Evolutionary conservation across 92 coral and sea anemone genomes (phyloP), one percentile per base, ranked within the genome.

Genomic region (Zoanthus solanderi): DNA sequence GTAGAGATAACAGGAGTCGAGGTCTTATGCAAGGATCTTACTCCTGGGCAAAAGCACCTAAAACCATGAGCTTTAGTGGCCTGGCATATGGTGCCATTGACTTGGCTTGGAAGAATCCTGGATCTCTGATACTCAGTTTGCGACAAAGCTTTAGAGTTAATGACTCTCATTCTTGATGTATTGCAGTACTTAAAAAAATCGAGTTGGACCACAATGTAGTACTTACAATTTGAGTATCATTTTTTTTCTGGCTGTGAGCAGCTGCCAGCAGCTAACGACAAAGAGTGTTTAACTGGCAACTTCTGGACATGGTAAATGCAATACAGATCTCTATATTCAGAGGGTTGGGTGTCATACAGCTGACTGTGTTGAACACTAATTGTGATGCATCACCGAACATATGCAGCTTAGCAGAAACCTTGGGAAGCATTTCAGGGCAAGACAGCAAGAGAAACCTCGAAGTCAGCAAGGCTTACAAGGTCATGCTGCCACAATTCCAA

Each of bases 211-310:
- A 91, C 57, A 88, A 85, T 56, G 78, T 47, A 10, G 83, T 73
- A 53, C 78, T 45, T 9, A 56, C 37, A 48, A 86, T 48, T 79
- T 54, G 81, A 9, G 37, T 11, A 32, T 46, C 29, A 79, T 78
- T 81, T 89, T 91, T 37, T 48, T 79, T 84, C 86, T 93, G 44
- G 91, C 80, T 9, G 84, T 72, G 29, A 12, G 87, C 72, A 2
- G 96, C 94, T 1, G 90, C 93, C 87, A 91, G 96, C 52, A 92
- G 93, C 90, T 93, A 94, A 28, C 76, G 84, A 32, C 89, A 88
- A 48, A 91, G 94, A 44, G 85, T 91, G 68, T 92, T 94, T 76
- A 90, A 63, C 80, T 89, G 94, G 77, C 84, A 82, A 44, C 53
- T 90, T 89, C 63, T 88, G 7, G 88, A 86, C 93, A 92, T 85